These are phyloP conservation scores for Bombus polaris DNA, from an alignment of 1,140 invertebrate species.

Conservation along the genomic window DNA sequence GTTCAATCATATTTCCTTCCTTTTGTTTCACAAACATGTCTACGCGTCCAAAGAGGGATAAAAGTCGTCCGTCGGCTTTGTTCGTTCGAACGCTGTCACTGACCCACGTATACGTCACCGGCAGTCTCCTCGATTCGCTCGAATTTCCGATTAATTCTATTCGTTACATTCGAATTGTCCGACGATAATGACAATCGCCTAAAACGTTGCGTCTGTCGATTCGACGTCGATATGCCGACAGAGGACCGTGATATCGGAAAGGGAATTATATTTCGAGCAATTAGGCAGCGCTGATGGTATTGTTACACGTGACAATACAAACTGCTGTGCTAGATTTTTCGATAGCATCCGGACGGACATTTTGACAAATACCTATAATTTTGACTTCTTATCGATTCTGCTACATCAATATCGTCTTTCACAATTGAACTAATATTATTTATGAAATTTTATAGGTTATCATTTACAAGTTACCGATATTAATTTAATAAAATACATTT, in stretches of 20 bases:
- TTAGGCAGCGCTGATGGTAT: constrained; percentile 17
- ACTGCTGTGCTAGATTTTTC: background rate
- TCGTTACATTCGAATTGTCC: constrained; percentile 17
- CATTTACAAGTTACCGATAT: too few species aligned
- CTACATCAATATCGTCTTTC: too few species aligned
- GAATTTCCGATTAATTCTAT: constrained; percentile 44
- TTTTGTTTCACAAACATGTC: background rate
- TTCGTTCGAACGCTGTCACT: constrained; percentile 8
- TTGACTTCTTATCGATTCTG: too few species aligned
- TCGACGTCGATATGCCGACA: background rate
- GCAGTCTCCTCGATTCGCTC: constrained; percentile 11
- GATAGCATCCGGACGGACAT: too few species aligned
- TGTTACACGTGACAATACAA: background rate
- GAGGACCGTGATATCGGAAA: constrained; percentile 8
- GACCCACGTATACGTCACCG: background rate
- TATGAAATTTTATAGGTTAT: too few species aligned
- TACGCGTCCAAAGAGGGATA: background rate
- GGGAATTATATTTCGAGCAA: constrained; percentile 39
- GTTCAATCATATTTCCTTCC: background rate
- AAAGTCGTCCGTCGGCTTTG: background rate
- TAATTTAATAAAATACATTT: too few species aligned
- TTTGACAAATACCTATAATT: too few species aligned
- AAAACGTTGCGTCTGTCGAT: background rate
- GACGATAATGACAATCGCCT: constrained; percentile 33
- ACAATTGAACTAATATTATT: too few species aligned